Base-by-base conservation (phyloP, 2,888 invertebrate species). In the Eucera pruinosa region DNA sequence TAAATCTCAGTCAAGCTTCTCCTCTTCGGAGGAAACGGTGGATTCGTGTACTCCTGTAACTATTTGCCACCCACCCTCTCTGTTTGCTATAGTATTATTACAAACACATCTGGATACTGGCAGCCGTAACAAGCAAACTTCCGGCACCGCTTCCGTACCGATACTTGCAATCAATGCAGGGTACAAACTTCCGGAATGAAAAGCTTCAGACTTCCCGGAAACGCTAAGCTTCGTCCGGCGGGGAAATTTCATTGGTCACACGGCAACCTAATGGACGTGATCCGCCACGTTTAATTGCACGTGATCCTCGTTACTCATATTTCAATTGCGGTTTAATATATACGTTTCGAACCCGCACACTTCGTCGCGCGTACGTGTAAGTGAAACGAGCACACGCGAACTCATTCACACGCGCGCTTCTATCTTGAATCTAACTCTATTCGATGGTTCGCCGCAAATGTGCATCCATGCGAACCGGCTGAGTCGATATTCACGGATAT, bases 401-500 rank as follows among this genome's bases (percentile, higher is more conserved):
- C 15, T 11, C 7, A 27, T 18, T 43, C 18, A 33, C n/a, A 25
- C n/a, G 5, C 9, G 2, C 25, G 23, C 20, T 30, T n/a, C 18
- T 27, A 39, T 58, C 62, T 52, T 48, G 54, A 68, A 70, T 75
- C 72, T 72, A 79, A 84, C 64, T 74, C 66, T 50, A 72, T 82
- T 70, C 76, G 64, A 62, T 30, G 80, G 79, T 69, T 61, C 41
- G 54, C 78, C 81, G 69, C 76, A 79, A 81, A 66, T 70, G 78
- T 52, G 60, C 70, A 64, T 55, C 54, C 58, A 58, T 55, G 75
- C 68, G 68, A 75, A 39, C 60, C 55, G 67, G 27, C 52, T 25
- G 48, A 74, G 55, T 79, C 82, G 81, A 82, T 79, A 78, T 82
- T 73, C 78, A 60, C 80, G 71, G 60, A 78, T 76, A 84, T 85